Conservation (phyloP, 2,797 vertebrate genomes). For the Acipenser oxyrinchus region DNA sequence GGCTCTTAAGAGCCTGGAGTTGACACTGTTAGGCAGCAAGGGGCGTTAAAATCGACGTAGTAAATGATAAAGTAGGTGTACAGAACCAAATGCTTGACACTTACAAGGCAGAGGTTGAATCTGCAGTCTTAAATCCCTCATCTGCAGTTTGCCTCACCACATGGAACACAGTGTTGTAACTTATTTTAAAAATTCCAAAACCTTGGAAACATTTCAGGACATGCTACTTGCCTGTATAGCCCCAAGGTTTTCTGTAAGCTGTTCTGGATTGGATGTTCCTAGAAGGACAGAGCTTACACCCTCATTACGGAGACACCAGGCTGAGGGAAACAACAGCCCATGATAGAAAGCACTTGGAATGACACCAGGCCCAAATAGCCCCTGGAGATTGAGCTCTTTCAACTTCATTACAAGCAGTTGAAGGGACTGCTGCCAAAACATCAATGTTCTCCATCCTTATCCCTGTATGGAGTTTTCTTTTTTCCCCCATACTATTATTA, state of each 20-base stretch:
- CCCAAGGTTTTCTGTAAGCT: slow-evolving; percentile 94
- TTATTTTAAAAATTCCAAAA: slow-evolving; percentile 3
- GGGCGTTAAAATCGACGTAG: too few species aligned
- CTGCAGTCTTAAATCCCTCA: background rate
- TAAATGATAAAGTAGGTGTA: background rate
- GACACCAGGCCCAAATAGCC: slow-evolving; percentile 57
- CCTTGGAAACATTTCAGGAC: background rate
- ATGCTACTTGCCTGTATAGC: slow-evolving; percentile 84
- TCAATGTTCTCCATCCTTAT: slow-evolving; percentile 53
- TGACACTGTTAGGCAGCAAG: too few species aligned
- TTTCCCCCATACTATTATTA: too few species aligned
- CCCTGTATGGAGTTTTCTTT: too few species aligned
- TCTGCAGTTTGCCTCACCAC: background rate
- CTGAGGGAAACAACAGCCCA: slow-evolving; percentile 41
- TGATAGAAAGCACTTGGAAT: slow-evolving; percentile 22
- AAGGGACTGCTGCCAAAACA: slow-evolving; percentile 60
- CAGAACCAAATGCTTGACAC: too few species aligned
- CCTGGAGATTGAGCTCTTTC: slow-evolving; percentile 12
- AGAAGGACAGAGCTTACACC: slow-evolving; percentile 95
- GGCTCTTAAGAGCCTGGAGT: too few species aligned
- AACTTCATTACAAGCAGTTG: too few species aligned
- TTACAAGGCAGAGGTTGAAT: too few species aligned
- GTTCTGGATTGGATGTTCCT: slow-evolving; percentile 90
- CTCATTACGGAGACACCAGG: slow-evolving; percentile 94
- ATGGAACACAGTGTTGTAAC: background rate